phyloP scores from a whole-genome alignment of 2,113 vertebrate genomes.

The Hucho hucho region DNA sequence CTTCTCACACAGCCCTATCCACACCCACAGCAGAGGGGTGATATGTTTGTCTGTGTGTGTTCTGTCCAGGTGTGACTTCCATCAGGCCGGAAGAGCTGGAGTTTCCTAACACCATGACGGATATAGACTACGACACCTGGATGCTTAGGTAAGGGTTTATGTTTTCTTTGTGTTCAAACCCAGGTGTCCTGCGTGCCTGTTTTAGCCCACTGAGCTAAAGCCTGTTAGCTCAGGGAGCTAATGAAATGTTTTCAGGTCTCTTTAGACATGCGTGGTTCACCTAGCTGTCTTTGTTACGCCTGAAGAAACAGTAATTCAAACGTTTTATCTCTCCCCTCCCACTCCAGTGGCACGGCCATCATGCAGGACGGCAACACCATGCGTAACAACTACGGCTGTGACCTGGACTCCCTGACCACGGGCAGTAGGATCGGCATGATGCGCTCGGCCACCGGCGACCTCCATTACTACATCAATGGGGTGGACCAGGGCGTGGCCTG shows the following conservation, averaged over 20 bases:
- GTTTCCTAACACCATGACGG: constrained; percentile 95
- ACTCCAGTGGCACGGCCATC: constrained; percentile 84
- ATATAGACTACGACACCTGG: constrained; percentile 96
- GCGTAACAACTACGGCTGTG: constrained; percentile 91
- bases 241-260: too few species aligned
- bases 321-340: not conserved
- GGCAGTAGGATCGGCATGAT: constrained; percentile 90
- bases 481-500: constrained; percentile 89
- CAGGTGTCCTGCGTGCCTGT: too few species aligned
- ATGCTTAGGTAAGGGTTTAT: constrained; percentile 82
- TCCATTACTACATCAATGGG: constrained; percentile 92
- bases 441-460: constrained; percentile 82
- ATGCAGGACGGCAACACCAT: constrained; percentile 94
- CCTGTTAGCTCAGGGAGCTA: too few species aligned
- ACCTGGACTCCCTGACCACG: constrained; percentile 83
- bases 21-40: not conserved
- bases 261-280: too few species aligned
- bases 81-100: constrained; percentile 91
- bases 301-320: too few species aligned
- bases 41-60: not conserved
- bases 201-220: too few species aligned
- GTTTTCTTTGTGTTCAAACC: too few species aligned
- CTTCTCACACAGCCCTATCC: not conserved
- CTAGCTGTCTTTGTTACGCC: too few species aligned
- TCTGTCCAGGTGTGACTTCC: constrained; percentile 82